A percentile compares a stretch with the other conserved stretches of the same genome.
phyloP scores from a whole-genome alignment of 2,888 invertebrate species.

The Muscina levida region DNA sequence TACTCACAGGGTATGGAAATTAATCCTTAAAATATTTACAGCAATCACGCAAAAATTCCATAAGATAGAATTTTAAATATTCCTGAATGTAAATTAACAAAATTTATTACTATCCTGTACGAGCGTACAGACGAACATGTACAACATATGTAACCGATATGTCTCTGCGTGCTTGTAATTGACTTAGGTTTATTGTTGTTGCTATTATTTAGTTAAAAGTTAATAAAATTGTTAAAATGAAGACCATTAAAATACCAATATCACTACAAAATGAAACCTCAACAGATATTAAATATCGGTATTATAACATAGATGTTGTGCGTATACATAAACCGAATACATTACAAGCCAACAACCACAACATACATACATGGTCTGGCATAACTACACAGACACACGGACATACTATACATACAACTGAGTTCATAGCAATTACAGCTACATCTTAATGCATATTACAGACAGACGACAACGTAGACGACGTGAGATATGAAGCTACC shows the following conservation, averaged over 20 bases:
- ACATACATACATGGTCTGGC: too few species aligned
- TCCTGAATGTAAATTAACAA: neutral
- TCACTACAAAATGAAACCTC: conserved; percentile 20
- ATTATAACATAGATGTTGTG: neutral
- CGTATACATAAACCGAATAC: neutral
- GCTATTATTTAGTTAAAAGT: conserved; percentile 34
- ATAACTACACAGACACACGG: conserved; percentile 27
- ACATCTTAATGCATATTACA: conserved; percentile 36
- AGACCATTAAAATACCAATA: conserved; percentile 21
- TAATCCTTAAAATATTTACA: neutral
- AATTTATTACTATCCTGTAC: conserved; percentile 5
- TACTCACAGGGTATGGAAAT: too few species aligned
- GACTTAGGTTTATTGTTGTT: too few species aligned
- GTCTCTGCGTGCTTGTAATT: conserved; percentile 20
- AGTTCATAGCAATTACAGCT: neutral
- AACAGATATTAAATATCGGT: conserved; percentile 21
- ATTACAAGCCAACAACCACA: conserved; percentile 25
- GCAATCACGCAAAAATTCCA: neutral
- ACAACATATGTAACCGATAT: neutral
- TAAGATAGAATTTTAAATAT: conserved; percentile 12
- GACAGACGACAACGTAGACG: conserved; percentile 8
- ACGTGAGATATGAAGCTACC: conserved; percentile 29
- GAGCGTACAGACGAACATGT: neutral
- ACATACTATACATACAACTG: neutral
- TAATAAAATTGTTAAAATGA: conserved; percentile 36